Evolutionary conservation across 2,113 vertebrate species (phyloP), one percentile per base, ranked within the genome.

Genomic region (Psettodes erumei): DNA sequence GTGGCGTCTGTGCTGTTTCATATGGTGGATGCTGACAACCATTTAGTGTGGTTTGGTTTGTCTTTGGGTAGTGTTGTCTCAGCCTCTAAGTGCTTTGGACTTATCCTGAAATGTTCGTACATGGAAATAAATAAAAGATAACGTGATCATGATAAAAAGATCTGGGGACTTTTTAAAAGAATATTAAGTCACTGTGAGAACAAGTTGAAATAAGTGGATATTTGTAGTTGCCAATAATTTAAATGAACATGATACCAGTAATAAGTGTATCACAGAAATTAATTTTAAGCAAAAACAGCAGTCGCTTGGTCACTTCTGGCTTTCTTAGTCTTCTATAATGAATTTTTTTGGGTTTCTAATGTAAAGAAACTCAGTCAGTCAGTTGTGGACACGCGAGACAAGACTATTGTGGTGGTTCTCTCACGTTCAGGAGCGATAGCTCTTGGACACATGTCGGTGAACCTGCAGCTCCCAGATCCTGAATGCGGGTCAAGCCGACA

Each of bases 401-500:
- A 71, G 55, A 48, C 21, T 2, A 18, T 21, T 63, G 42, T 74
- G 3, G 2, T 37, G 33, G 15, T 61, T 28, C 47, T 64, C 50
- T 54, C 79, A 11, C 61, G 63, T 48, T 61, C 28, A 15, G 2
- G 1, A 55, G 19, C 6, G 10, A 61, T 25, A 7, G 8, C 37
- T 71, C 38, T 45, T 45, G 58, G 59, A 50, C 62, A 60, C 54
- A 25, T 32, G 64, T 43, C 51, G 19, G 23, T 74, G 42, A 28
- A 61, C 25, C 35, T n/a, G 37, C 68, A 33, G 6, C 8, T n/a
- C n/a, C 23, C 11, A 28, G 23, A 54, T 40, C 28, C 59, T 56
- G 48, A 77, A 75, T 48, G 50, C 60, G 59, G 60, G 72, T 78
- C 63, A 62, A 62, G 56, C 43, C 35, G 55, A 77, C 59, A 72